Conservation (phyloP, 2,888 invertebrate species). For the Drosophila mercatorum region DNA sequence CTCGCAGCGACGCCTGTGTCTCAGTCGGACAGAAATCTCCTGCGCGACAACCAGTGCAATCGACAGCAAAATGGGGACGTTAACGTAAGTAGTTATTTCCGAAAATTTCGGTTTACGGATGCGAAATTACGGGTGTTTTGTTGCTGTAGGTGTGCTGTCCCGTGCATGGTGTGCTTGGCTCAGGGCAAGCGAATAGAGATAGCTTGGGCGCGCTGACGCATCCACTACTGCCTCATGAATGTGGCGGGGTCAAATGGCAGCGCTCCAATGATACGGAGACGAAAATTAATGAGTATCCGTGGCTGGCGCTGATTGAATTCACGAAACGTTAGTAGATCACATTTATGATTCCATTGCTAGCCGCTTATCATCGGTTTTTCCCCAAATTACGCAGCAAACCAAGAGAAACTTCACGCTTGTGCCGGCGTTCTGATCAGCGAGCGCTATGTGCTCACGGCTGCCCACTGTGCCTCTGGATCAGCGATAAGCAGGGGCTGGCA, state of each 20-base stretch:
- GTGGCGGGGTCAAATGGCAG: constrained; percentile 55
- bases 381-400: constrained; percentile 35
- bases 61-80: constrained; percentile 15
- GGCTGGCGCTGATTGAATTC: constrained; percentile 66
- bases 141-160: constrained; percentile 64
- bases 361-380: constrained; percentile 32
- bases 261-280: constrained; percentile 49
- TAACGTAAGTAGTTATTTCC: constrained; percentile 32
- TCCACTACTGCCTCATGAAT: constrained; percentile 53
- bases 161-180: background rate
- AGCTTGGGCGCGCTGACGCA: constrained; percentile 33
- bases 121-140: background rate
- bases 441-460: constrained; percentile 66
- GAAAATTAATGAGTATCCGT: constrained; percentile 64
- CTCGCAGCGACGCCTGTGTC: constrained; percentile 19
- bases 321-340: constrained; percentile 45
- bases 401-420: constrained; percentile 65
- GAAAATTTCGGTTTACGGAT: too few relatives aligned
- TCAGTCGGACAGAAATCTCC: constrained; percentile 41
- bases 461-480: constrained; percentile 47
- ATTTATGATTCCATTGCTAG: background rate
- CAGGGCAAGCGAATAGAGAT: constrained; percentile 10
- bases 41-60: constrained; percentile 62
- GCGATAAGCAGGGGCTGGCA: constrained; percentile 25
- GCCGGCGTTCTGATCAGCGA: constrained; percentile 67